Conservation (phyloP, 1,140 invertebrate species). For the Leptinotarsa lineolata region DNA sequence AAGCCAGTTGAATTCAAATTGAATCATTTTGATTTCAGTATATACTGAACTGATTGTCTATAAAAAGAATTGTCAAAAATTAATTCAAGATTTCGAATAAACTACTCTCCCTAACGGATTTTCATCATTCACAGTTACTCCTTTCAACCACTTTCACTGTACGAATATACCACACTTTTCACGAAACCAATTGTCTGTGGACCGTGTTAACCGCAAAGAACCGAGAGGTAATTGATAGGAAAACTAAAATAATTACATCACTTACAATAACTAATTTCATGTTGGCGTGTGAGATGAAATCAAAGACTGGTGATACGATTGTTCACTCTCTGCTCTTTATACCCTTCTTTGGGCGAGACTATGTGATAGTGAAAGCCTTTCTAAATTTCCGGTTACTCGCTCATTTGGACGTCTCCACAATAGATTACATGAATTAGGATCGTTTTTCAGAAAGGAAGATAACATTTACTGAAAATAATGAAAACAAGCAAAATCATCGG, state of each 20-base stretch:
- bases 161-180: not conserved
- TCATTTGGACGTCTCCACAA: not conserved
- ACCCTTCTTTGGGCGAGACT: conserved; percentile 34
- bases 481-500: too few species aligned
- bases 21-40: too few species aligned
- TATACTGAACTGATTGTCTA: too few species aligned
- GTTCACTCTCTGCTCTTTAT: conserved; percentile 31
- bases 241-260: conserved; percentile 11
- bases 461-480: too few species aligned
- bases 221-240: not conserved
- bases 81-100: too few species aligned
- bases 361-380: conserved; percentile 38
- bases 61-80: too few species aligned
- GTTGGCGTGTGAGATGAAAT: conserved; percentile 27
- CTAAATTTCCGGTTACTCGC: conserved; percentile 24
- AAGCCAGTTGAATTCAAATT: too few species aligned
- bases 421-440: not conserved
- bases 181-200: not conserved
- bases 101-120: too few species aligned
- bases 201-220: not conserved
- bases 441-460: too few species aligned
- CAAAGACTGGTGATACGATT: conserved; percentile 34
- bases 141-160: not conserved
- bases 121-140: too few species aligned
- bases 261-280: conserved; percentile 32